Percentiles rank a stretch among this genome's conserved stretches.
These are phyloP conservation scores for Acrobasis consociella DNA, from an alignment of 2,888 invertebrate genomes.

Conservation along the genomic window DNA sequence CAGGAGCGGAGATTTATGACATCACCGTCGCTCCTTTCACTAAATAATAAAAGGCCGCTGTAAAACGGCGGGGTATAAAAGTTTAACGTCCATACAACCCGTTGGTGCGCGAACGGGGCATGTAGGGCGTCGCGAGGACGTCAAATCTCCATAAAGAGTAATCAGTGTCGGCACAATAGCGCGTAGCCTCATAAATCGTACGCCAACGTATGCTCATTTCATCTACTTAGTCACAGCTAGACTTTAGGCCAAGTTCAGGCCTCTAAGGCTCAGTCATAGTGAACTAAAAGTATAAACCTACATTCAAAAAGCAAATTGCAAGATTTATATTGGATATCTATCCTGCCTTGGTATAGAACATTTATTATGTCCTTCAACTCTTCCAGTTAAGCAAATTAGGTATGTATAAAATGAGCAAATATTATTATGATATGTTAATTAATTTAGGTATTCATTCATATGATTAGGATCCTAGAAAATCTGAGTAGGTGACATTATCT, in stretches of 20 bases:
- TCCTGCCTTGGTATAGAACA: no score
- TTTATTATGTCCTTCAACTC: no score
- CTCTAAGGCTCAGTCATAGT: no score
- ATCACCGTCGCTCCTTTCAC: constrained; percentile 81
- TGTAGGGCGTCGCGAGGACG: constrained; percentile 63
- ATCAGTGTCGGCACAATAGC: constrained; percentile 75
- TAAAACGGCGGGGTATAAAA: constrained; percentile 80
- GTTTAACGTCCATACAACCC: constrained; percentile 81
- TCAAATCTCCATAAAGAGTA: constrained; percentile 77
- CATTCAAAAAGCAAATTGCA: no score
- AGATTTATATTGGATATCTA: no score
- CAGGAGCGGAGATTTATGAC: constrained; percentile 82
- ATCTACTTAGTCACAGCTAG: constrained; percentile 37
- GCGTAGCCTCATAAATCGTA: constrained; percentile 64
- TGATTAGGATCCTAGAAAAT: no score
- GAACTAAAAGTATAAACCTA: no score
- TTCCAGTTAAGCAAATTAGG: no score
- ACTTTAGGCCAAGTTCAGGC: neutral
- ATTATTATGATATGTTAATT: no score
- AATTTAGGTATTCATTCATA: no score
- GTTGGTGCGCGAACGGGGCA: constrained; percentile 71
- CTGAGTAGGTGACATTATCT: no score
- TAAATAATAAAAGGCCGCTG: constrained; percentile 82
- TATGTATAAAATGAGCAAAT: no score
- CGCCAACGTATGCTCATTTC: constrained; percentile 58